Percentiles rank a stretch among this genome's conserved stretches.
phyloP scores from a whole-genome alignment of 1,140 invertebrate genomes.

The Heliconius nattereri region DNA sequence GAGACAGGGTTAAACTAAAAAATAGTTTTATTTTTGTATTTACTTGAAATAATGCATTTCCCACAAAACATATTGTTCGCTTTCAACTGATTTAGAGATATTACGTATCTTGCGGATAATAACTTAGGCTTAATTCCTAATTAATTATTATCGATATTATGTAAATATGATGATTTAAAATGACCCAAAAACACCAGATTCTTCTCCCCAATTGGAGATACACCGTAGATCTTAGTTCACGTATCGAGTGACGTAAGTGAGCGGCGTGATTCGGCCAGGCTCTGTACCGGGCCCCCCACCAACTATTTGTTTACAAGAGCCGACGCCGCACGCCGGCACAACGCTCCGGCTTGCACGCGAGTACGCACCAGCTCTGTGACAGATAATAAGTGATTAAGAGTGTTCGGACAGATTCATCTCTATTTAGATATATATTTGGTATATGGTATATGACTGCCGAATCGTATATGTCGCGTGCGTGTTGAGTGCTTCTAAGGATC shows the following conservation, averaged over 20 bases:
- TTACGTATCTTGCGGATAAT: no score
- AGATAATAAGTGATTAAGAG: slow-evolving; percentile 26
- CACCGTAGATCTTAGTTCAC: slow-evolving; percentile 31
- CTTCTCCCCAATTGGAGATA: slow-evolving; percentile 31
- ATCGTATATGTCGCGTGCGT: slow-evolving; percentile 41
- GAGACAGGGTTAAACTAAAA: no score
- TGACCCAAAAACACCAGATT: slow-evolving; percentile 14
- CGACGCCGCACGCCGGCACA: slow-evolving; percentile 68
- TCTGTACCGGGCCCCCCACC: slow-evolving; percentile 78
- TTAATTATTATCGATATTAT: no score
- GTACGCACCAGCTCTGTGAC: slow-evolving; percentile 50
- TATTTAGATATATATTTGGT: not conserved
- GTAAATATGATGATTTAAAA: not conserved
- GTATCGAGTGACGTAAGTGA: slow-evolving; percentile 74
- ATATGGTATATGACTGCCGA: not conserved
- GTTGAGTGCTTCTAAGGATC: slow-evolving; percentile 43
- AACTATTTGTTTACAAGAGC: slow-evolving; percentile 75
- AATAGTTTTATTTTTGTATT: not conserved
- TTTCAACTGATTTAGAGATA: no score
- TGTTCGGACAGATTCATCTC: slow-evolving; percentile 22
- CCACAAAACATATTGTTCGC: not conserved
- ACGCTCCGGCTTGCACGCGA: slow-evolving; percentile 63
- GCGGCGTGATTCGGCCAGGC: slow-evolving; percentile 69
- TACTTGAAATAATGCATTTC: not conserved
- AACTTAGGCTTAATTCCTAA: no score